Evolutionary conservation across 2,888 invertebrate species (phyloP), one percentile per base, ranked within the genome.

Genomic region (Chloroclystis v-ata): DNA sequence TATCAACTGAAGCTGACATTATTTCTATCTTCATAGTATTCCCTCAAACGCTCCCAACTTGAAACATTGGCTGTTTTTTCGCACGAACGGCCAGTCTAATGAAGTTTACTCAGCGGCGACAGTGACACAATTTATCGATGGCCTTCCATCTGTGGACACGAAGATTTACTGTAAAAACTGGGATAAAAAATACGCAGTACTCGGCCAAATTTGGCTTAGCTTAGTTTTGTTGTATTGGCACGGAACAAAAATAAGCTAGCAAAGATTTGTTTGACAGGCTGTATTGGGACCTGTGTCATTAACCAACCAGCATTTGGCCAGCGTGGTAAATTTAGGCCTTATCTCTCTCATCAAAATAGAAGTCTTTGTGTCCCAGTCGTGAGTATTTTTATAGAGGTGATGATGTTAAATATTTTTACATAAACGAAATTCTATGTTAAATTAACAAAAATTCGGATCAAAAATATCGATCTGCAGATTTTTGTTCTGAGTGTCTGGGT

Each of bases 21-120:
- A n/a, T n/a, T n/a, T n/a, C n/a, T n/a, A n/a, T n/a, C n/a, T n/a
- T n/a, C n/a, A n/a, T n/a, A n/a, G n/a, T n/a, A n/a, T 20, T 20
- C 20, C 5, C 20, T 20, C 20, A 20, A 20, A 20, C 20, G 20
- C 2, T 20, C 3, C 5, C 20, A 25, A 29, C 29, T 25, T 24
- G 29, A 28, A 20, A 9, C 39, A 28, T 28, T 35, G 20, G 8
- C 14, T 28, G 35, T 46, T 52, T 37, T 61, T 61, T 59, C 55
- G 56, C 57, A 56, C 57, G 51, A 56, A 12, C 42, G 50, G n/a
- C 37, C 43, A 39, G 45, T 42, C 62, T 67, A 65, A 67, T 65
- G 65, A 65, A 63, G 63, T 67, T 67, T 64, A 50, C 61, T 58
- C 57, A 58, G 58, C 51, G 53, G 47, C 45, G 53, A 57, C 57